Base-by-base conservation (phyloP, 2,888 invertebrate species). In the Trichopoda pennipes region DNA sequence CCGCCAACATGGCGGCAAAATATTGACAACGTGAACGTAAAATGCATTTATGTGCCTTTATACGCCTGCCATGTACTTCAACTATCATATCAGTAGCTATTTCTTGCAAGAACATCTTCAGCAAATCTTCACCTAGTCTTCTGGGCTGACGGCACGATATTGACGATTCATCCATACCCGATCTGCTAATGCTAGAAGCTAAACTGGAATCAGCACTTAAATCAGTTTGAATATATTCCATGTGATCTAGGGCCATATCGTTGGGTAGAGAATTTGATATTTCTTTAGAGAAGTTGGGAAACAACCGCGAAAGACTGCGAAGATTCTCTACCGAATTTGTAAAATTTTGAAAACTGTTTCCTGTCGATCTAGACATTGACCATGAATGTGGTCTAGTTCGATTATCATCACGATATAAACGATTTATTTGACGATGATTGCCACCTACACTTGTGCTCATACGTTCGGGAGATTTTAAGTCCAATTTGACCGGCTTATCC, bases 31-130 rank as follows among this genome's bases (percentile, higher is more conserved):
- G 88, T 14, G 97, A 97, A 68, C 97, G 95, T 81, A 98, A 92
- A 87, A 98, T 96, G 90, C 98, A 98, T 91, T 97, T 97, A 89
- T 98, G 98, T 1, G 98, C 98, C 88, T 95, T 95, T 64, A 98
- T 94, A 66, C 95, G 93, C 64, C 95, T 93, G 0, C 96, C 97
- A 53, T 94, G 94, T 14, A 97, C 96, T 89, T 97, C 96, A 12
- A 97, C 94, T 7, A 95, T 94, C 56, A 97, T 96, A 89, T 98
- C 98, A 0, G 97, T 95, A 84, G 96, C 96, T 73, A 97, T 95
- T 91, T 97, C 97, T 88, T 97, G 96, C 81, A 97, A 91, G 90
- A 98, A 98, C 97, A 98, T 97, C 84, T 96, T 93, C 35, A 98
- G 92, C 70, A 98, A 92, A 91, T 98, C 97, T 88, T 97, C 96